Base-by-base conservation (phyloP, 2,113 vertebrate species). In the Vimba vimba region DNA sequence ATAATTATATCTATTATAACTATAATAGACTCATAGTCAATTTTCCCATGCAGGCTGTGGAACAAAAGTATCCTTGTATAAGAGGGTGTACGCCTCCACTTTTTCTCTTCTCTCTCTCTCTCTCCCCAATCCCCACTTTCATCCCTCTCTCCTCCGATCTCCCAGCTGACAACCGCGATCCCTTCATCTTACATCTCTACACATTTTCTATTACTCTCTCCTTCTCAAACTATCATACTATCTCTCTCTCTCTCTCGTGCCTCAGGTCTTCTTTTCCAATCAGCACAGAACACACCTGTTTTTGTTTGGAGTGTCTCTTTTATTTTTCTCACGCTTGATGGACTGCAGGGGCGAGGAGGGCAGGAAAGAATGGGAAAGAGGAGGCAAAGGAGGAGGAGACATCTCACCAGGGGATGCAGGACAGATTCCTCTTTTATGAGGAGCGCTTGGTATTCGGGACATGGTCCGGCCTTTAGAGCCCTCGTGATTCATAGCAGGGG, bases 341-440 rank as follows among this genome's bases (percentile, higher is more conserved):
- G 81, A 88, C 90, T 91, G 87, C 83, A 90, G 86, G 87, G 62
- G 71, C 60, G 27, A 83, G 79, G 85, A 86, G 85, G 79, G 79
- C 73, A 64, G 79, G 69, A 74, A 81, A 64, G 69, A 82, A 43
- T 33, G 15, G 43, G 69, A 74, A 62, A 74, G 59, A 75, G 85
- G 71, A 64, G 64, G 71, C 30, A 5, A 74, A 50, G 39, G 27
- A 45, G 25, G 27, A 45, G 62, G 64, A 85, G 62, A 91, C 89
- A 90, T 90, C 92, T 91, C 92, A 92, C 77, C 88, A 43, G 71
- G 92, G 93, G 93, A 93, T 92, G 92, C 90, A 91, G 93, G 93
- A 94, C 94, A 95, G 93, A 92, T 94, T 94, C 94, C 94, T 92
- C 92, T 94, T 95, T 94, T 94, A 94, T 95, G 94, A 94, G 91